phyloP scores from a whole-genome alignment of 1,140 invertebrate species.

The Euura saliciscinereae region DNA sequence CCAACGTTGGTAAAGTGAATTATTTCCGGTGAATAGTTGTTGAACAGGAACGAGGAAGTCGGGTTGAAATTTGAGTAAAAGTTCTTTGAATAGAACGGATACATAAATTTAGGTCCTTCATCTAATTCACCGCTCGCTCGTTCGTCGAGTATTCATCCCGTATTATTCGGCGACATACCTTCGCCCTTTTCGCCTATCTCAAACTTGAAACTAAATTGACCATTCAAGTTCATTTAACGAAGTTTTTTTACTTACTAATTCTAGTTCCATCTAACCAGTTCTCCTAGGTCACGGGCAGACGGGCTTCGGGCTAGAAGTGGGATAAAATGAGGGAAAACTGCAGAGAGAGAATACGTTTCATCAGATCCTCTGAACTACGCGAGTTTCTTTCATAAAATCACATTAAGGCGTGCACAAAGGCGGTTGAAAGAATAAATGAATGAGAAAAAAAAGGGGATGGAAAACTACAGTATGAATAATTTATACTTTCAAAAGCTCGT shows the following conservation, averaged over 20 bases:
- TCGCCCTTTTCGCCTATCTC: background rate
- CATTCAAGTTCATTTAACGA: no score
- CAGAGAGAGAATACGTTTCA: background rate
- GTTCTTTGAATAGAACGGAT: background rate
- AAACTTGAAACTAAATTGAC: background rate
- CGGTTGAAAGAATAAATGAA: background rate
- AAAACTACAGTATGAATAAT: slow-evolving; percentile 1
- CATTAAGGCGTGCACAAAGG: background rate
- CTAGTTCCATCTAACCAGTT: no score
- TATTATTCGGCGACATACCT: background rate
- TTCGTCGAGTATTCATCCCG: background rate
- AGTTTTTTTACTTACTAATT: no score
- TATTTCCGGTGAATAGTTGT: background rate
- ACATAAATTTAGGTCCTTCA: background rate
- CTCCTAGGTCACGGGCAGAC: background rate
- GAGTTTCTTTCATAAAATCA: background rate
- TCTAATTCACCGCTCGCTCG: background rate
- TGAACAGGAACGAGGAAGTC: background rate
- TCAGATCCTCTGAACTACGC: background rate
- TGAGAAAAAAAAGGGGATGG: background rate
- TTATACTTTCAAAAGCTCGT: background rate
- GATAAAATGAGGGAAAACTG: background rate
- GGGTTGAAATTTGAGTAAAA: background rate
- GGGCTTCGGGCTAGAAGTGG: background rate
- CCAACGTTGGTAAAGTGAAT: background rate